A percentile compares a stretch with the other conserved stretches of the same genome.
phyloP scores from a whole-genome alignment of 2,113 vertebrate genomes.

The Ictidomys tridecemlineatus region DNA sequence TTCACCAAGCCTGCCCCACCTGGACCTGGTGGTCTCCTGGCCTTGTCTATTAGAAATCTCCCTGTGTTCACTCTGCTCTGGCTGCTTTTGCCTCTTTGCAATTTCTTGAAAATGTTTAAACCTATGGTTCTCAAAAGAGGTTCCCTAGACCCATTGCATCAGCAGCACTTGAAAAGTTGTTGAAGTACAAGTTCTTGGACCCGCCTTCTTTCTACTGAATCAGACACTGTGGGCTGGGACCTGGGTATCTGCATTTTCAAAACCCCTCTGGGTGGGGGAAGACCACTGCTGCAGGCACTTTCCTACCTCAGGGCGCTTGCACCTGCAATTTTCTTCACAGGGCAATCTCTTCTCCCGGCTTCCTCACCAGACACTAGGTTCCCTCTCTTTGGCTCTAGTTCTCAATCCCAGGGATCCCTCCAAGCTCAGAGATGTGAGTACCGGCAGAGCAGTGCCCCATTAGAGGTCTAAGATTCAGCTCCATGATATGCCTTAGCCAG shows the following conservation, averaged over 20 bases:
- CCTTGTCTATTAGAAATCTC: neutral
- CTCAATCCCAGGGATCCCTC: neutral
- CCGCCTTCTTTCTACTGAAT: neutral
- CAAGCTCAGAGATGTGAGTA: neutral
- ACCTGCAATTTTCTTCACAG: neutral
- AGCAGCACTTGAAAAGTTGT: neutral
- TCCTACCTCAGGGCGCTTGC: neutral
- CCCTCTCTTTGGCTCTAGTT: neutral
- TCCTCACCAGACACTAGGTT: neutral
- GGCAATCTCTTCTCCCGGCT: neutral
- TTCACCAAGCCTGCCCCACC: no score
- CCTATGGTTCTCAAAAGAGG: neutral
- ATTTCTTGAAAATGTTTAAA: neutral
- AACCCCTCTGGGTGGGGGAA: neutral
- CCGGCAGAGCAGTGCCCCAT: neutral
- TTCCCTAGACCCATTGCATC: neutral
- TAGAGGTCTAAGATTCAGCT: neutral
- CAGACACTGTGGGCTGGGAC: neutral
- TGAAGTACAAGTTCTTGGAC: neutral
- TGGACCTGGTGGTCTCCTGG: fast-evolving
- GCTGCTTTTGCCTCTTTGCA: neutral
- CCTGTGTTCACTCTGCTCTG: neutral
- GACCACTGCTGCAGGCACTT: no score
- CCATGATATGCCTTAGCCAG: neutral
- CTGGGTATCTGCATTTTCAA: neutral